Percentiles rank a stretch among this genome's conserved stretches.
Conservation (phyloP, 2,888 invertebrate species). For the Periphyllus acericola region DNA sequence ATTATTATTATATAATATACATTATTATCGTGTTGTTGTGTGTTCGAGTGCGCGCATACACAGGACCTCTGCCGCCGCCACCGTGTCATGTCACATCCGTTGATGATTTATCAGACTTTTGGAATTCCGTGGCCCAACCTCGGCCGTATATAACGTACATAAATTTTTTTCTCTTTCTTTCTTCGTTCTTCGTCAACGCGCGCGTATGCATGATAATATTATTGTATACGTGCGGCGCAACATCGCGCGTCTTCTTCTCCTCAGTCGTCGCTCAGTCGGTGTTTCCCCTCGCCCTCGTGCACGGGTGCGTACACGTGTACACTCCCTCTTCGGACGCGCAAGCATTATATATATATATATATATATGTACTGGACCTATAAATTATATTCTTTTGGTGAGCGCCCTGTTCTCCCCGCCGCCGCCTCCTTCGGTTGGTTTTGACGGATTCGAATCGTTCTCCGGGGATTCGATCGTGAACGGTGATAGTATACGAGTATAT, state of each 20-base stretch:
- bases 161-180: conserved; percentile 10
- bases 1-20: neutral
- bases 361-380: conserved; percentile 60
- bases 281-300: neutral
- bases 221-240: neutral
- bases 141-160: conserved; percentile 36
- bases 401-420: conserved; percentile 8
- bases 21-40: neutral
- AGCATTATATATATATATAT: conserved; percentile 22
- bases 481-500: conserved; percentile 36
- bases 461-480: conserved; percentile 57
- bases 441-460: conserved; percentile 61
- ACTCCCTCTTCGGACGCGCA: neutral
- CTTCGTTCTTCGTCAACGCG: conserved; percentile 22
- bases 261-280: conserved; percentile 20
- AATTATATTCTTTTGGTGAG: conserved; percentile 52
- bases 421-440: conserved; percentile 42
- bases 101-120: conserved; percentile 62
- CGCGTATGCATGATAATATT: neutral
- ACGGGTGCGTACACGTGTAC: neutral
- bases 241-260: conserved; percentile 5
- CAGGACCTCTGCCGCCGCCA: conserved; percentile 30
- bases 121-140: conserved; percentile 58
- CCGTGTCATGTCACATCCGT: conserved; percentile 58
- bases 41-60: neutral